Conservation (phyloP, 2,888 invertebrate species). For the Pterostichus madidus region DNA sequence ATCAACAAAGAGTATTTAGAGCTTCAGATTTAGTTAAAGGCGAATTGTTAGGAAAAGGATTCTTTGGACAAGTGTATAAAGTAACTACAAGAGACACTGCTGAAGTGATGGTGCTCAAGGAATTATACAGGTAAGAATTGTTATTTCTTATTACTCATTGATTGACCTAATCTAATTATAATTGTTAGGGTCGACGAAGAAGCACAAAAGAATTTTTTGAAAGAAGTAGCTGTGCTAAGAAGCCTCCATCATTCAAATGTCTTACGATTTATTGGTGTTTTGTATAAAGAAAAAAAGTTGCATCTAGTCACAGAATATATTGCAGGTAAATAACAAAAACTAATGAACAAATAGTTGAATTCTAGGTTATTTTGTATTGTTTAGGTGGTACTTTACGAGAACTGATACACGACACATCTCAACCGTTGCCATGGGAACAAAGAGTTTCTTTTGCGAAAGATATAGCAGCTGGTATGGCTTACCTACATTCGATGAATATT, state of each 20-base stretch:
- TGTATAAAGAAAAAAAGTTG: conserved; percentile 94
- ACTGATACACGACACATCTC: conserved; percentile 86
- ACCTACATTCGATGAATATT: conserved; percentile 95
- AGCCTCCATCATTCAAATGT: conserved; percentile 94
- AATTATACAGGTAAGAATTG: conserved; percentile 80
- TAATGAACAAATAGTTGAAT: background rate
- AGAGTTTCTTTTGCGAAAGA: conserved; percentile 93
- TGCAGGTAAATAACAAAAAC: conserved; percentile 83
- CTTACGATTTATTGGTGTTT: conserved; percentile 93
- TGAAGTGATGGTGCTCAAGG: conserved; percentile 97
- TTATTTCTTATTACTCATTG: background rate
- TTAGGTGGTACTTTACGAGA: conserved; percentile 92
- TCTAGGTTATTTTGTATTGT: background rate
- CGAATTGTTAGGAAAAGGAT: conserved; percentile 93
- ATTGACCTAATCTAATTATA: too few species aligned
- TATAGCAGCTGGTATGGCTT: conserved; percentile 95
- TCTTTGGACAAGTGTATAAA: conserved; percentile 95
- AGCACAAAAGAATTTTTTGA: conserved; percentile 95
- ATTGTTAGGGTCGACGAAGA: conserved; percentile 92
- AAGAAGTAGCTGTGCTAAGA: conserved; percentile 95
- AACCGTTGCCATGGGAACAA: conserved; percentile 88
- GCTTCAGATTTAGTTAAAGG: conserved; percentile 94
- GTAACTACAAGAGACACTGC: conserved; percentile 94
- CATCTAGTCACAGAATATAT: conserved; percentile 97
- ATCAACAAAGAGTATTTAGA: conserved; percentile 88